Percentiles rank a stretch among this genome's conserved stretches.
phyloP scores from a whole-genome alignment of 2,113 vertebrate species.

The Melanostigma gelatinosum region DNA sequence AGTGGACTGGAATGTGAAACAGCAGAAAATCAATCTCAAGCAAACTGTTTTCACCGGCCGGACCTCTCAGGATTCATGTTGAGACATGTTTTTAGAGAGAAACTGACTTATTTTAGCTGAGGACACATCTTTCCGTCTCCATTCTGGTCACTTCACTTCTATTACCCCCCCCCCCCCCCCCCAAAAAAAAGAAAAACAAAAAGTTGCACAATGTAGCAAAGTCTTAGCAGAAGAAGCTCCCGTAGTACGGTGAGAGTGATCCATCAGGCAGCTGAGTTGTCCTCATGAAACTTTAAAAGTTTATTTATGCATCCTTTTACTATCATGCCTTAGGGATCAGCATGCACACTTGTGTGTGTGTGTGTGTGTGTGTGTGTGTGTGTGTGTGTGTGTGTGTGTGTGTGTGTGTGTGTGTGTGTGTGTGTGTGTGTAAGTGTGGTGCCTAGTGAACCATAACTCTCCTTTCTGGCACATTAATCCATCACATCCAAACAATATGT shows the following conservation, averaged over 20 bases:
- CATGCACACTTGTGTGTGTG: neutral
- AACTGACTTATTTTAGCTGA: neutral
- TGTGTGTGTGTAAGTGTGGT: constrained; percentile 31
- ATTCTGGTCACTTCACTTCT: neutral
- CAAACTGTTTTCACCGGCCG: constrained; percentile 31
- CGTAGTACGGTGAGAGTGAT: neutral
- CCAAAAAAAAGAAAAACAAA: no score
- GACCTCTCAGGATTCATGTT: constrained; percentile 36
- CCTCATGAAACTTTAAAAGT: constrained; percentile 37
- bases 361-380: constrained; percentile 18
- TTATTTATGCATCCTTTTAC: constrained; percentile 41
- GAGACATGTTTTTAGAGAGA: constrained; percentile 10
- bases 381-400: constrained; percentile 14
- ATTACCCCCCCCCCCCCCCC: neutral
- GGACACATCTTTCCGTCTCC: constrained; percentile 8
- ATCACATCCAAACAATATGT: constrained; percentile 53
- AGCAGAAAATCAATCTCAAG: constrained; percentile 62
- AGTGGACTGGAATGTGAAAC: constrained; percentile 17
- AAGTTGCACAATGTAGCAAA: neutral
- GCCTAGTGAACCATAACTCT: constrained; percentile 48
- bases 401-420: neutral
- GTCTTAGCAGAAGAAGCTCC: constrained; percentile 8
- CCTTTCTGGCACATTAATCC: constrained; percentile 63
- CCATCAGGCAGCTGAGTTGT: constrained; percentile 28
- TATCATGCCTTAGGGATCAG: constrained; percentile 24